Conservation (phyloP, 1,140 invertebrate species). For the Linepithema humile region DNA sequence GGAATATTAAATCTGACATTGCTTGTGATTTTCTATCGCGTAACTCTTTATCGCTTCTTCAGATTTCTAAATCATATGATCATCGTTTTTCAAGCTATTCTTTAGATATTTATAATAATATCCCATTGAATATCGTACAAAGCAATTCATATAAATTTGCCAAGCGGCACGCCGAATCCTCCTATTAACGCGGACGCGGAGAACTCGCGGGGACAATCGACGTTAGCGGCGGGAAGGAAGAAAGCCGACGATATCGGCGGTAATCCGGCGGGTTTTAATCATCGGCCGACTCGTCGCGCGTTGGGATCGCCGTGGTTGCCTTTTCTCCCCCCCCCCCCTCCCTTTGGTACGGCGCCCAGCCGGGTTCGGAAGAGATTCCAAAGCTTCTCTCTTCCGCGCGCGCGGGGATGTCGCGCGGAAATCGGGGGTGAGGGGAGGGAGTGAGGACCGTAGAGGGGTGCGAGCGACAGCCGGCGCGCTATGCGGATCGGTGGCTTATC, state of each 20-base stretch:
- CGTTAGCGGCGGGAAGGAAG: slow-evolving; percentile 25
- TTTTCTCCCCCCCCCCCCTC: background rate
- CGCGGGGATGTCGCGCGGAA: background rate
- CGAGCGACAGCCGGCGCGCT: slow-evolving; percentile 68
- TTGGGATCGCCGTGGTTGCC: slow-evolving; percentile 24
- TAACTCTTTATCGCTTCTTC: slow-evolving; percentile 18
- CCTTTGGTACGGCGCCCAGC: background rate
- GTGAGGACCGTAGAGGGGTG: slow-evolving; percentile 48
- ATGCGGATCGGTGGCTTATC: slow-evolving; percentile 81
- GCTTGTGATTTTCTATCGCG: slow-evolving; percentile 18
- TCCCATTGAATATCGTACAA: background rate
- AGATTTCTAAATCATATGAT: too few relatives aligned
- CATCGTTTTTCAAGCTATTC: too few relatives aligned
- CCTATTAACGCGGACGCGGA: background rate
- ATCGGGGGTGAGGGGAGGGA: background rate
- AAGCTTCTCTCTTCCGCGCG: slow-evolving; percentile 32
- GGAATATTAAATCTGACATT: background rate
- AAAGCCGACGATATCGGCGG: slow-evolving; percentile 24
- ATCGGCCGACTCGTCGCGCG: slow-evolving; percentile 55
- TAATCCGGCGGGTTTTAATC: slow-evolving; percentile 66
- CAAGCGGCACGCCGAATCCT: background rate
- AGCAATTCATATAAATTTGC: background rate
- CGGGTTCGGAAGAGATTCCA: slow-evolving; percentile 15
- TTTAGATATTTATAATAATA: background rate
- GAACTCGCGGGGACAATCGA: slow-evolving; percentile 26